A percentile compares a stretch with the other conserved stretches of the same genome.
Conservation (phyloP, 2,888 invertebrate species). For the Fragum fragum region DNA sequence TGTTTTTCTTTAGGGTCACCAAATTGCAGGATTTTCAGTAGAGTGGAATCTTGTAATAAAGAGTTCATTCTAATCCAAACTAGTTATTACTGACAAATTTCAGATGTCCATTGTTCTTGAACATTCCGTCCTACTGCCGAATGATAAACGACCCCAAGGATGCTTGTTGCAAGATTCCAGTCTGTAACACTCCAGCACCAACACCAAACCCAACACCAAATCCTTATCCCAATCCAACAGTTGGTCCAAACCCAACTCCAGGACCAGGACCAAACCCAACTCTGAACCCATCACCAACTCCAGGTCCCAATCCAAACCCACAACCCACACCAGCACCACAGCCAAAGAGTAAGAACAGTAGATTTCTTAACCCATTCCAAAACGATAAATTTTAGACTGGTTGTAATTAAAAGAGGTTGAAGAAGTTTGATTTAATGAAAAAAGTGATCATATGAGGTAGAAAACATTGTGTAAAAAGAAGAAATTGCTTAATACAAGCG, state of each 20-base stretch:
- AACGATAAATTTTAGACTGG: too few relatives aligned
- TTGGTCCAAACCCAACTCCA: slow-evolving; percentile 43
- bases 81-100: too few relatives aligned
- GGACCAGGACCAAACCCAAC: slow-evolving; percentile 44
- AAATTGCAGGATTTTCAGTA: too few relatives aligned
- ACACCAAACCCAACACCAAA: slow-evolving; percentile 40
- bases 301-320: slow-evolving; percentile 54
- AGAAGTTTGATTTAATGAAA: too few relatives aligned
- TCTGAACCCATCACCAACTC: slow-evolving; percentile 49
- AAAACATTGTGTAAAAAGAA: too few relatives aligned
- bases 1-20: too few relatives aligned
- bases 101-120: slow-evolving; percentile 75
- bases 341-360: slow-evolving; percentile 31
- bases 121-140: slow-evolving; percentile 75
- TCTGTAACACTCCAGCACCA: slow-evolving; percentile 63
- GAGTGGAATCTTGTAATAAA: too few relatives aligned
- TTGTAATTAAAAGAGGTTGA: too few relatives aligned
- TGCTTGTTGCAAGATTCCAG: slow-evolving; percentile 76
- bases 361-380: too few relatives aligned
- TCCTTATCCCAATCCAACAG: slow-evolving; percentile 41
- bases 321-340: slow-evolving; percentile 49
- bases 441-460: too few relatives aligned
- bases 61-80: too few relatives aligned
- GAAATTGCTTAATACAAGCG: too few relatives aligned
- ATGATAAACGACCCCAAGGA: slow-evolving; percentile 76